Conservation (phyloP, 1,140 invertebrate genomes). For the Eueides isabella region DNA sequence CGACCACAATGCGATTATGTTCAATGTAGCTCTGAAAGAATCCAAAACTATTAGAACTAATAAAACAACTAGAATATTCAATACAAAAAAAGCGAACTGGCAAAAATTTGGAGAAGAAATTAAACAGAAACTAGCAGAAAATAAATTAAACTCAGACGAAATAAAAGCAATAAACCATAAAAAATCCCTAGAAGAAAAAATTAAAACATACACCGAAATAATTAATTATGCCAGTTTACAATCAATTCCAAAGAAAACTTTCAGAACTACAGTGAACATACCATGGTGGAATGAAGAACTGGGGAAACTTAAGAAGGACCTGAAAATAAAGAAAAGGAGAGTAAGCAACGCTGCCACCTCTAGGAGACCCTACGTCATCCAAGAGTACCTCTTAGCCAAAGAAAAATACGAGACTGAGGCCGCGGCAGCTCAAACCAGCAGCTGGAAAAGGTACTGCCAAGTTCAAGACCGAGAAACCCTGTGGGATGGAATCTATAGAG, state of each 20-base stretch:
- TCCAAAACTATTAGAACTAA: too few species aligned
- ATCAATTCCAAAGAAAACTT: background rate
- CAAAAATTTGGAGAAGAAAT: background rate
- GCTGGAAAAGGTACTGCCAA: too few species aligned
- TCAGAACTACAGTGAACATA: too few species aligned
- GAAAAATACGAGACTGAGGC: too few species aligned
- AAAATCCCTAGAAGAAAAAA: too few species aligned
- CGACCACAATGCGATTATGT: too few species aligned
- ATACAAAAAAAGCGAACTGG: constrained; percentile 22
- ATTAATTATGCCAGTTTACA: background rate
- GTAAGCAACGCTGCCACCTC: constrained; percentile 11
- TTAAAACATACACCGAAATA: too few species aligned
- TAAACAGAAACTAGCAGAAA: constrained; percentile 5
- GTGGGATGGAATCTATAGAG: too few species aligned
- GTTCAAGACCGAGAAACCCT: too few species aligned
- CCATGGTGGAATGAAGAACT: constrained; percentile 17
- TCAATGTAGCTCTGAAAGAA: too few species aligned
- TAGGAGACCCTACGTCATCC: constrained; percentile 30
- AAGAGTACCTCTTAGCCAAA: too few species aligned
- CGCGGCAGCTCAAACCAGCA: too few species aligned
- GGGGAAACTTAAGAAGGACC: background rate
- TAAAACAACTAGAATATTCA: constrained; percentile 9
- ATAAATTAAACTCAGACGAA: constrained; percentile 18
- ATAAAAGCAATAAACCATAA: constrained; percentile 9
- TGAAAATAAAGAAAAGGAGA: constrained; percentile 18